Base-by-base conservation (phyloP, 2,113 vertebrate genomes). In the Poecile atricapillus region DNA sequence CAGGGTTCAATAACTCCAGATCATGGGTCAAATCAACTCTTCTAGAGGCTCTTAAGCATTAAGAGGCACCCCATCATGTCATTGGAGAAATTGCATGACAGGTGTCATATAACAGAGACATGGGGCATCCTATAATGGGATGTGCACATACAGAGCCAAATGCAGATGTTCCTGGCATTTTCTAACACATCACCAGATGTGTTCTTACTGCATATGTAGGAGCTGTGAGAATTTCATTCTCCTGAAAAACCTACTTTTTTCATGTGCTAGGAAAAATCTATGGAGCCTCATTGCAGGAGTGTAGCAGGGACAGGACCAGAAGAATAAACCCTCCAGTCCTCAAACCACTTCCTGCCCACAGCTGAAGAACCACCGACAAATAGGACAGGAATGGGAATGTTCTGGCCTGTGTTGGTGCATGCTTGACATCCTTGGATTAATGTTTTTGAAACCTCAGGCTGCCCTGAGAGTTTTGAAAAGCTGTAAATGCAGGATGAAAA, bases 381-480 rank as follows among this genome's bases (percentile, higher is more conserved):
- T 15, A 87, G 44, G 58, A 73, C 0, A 0, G 85, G 19, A 83
- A 22, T 14, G 15, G 46, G 20, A 95, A 86, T 62, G 79, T 94
- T 93, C 75, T 83, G 62, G 82, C 63, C 88, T 73, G 37, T 60
- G 44, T 30, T 69, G 28, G 55, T 65, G 14, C 67, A 69, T 33
- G 19, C n/a, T 76, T 93, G 75, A 79, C 90, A 90, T 67, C n/a
- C 46, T 46, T 53, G 18, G 16, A 90, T 59, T 80, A 87, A 94
- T 83, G 14, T 74, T 94, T 90, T 74, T 80, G 63, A 90, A 93
- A 94, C 95, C 67, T 85, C 78, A 88, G 88, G 75, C 82, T 92
- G 49, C 79, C n/a, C 37, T n/a, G 17, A 82, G 24, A 79, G 63
- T 65, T 87, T 69, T 58, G 17, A 76, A 79, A 77, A 88, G 17